Conservation (phyloP, 1,140 invertebrate genomes). For the Parapsyche elsis region DNA sequence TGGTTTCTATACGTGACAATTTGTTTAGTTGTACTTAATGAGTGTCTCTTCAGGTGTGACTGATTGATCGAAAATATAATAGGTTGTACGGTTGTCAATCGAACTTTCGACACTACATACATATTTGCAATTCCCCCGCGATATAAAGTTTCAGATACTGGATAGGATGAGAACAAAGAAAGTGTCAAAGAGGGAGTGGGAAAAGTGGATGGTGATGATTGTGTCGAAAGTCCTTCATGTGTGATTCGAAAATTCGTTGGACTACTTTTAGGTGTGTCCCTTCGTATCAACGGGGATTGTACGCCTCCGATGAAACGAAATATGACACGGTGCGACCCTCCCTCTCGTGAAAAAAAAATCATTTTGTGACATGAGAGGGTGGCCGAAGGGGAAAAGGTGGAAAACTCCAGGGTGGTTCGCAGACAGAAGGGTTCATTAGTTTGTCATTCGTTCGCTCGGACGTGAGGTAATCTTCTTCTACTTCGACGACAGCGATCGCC, state of each 20-base stretch:
- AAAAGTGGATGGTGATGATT: background rate
- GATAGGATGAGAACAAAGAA: no score
- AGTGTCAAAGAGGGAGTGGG: no score
- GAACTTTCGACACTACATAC: no score
- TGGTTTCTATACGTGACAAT: no score
- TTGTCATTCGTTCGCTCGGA: slow-evolving; percentile 47
- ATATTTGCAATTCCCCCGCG: no score
- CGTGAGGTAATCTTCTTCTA: slow-evolving; percentile 45
- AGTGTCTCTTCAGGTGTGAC: background rate
- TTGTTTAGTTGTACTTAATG: background rate
- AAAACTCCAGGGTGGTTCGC: slow-evolving; percentile 4
- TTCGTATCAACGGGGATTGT: no score
- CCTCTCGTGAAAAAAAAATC: background rate
- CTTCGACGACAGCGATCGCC: background rate
- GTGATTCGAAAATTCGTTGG: no score
- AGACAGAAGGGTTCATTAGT: slow-evolving; percentile 50
- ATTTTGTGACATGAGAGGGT: background rate
- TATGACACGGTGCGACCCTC: background rate
- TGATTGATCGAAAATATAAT: background rate
- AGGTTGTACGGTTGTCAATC: no score
- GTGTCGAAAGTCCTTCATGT: background rate
- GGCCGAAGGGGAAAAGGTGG: background rate
- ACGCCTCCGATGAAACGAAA: background rate
- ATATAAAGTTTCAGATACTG: no score
- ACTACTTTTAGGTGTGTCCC: no score